These are phyloP conservation scores for Silurus aristotelis DNA, from an alignment of 2,797 vertebrate species.

Conservation along the genomic window DNA sequence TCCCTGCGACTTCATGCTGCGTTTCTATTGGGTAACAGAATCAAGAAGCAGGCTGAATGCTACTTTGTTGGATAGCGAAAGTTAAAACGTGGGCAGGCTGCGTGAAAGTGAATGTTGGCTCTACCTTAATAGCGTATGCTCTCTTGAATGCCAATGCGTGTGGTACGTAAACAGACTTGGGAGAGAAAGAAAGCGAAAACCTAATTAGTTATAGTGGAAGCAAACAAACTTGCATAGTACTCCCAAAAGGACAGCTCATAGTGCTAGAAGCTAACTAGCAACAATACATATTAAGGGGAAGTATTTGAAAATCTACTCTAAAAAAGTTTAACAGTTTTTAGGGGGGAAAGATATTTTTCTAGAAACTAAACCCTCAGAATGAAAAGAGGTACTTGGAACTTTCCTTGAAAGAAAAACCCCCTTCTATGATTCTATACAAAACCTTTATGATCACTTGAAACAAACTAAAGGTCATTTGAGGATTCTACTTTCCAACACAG, in stretches of 20 bases:
- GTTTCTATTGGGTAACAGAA: conserved; percentile 58
- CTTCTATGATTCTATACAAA: background rate
- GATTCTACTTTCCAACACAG: background rate
- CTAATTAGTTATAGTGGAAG: conserved; percentile 51
- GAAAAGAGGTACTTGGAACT: background rate
- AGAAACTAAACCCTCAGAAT: background rate
- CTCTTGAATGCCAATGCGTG: conserved; percentile 91
- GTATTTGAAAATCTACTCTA: background rate
- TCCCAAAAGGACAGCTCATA: conserved; percentile 6
- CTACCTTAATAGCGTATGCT: conserved; percentile 87
- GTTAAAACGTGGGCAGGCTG: conserved; percentile 10
- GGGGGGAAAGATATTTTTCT: background rate
- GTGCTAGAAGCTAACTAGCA: background rate
- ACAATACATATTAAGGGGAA: background rate
- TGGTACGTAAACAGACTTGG: conserved; percentile 86
- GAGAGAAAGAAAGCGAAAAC: conserved; percentile 48
- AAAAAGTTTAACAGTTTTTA: background rate
- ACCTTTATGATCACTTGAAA: background rate
- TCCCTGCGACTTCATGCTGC: conserved; percentile 22
- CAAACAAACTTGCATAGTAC: conserved; percentile 50
- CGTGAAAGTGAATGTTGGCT: conserved; percentile 63
- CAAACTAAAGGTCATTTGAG: background rate
- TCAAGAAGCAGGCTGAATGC: conserved; percentile 17
- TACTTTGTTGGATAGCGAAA: conserved; percentile 10
- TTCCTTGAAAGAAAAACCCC: background rate